phyloP scores from a whole-genome alignment of 2,888 invertebrate species.

The Cybosia mesomella region DNA sequence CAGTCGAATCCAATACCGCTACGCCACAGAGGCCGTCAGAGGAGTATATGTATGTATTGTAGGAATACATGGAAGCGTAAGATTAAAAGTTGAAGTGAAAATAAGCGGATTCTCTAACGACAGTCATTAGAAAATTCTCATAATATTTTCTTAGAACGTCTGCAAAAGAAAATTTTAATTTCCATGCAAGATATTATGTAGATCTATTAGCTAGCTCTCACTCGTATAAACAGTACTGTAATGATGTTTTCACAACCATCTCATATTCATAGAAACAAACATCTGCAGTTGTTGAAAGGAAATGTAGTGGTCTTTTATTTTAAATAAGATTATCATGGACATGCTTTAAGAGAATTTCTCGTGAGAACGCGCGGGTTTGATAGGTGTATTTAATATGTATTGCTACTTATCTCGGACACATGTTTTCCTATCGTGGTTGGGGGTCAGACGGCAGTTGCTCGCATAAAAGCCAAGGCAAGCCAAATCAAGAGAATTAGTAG shows the following conservation, averaged over 20 bases:
- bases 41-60: too few species aligned
- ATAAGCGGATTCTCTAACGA: not conserved
- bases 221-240: constrained; percentile 22
- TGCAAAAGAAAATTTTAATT: not conserved
- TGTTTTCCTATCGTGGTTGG: not conserved
- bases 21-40: too few species aligned
- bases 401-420: not conserved
- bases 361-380: not conserved
- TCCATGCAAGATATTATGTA: not conserved
- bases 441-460: too few species aligned
- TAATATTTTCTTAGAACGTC: not conserved
- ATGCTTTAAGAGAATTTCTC: not conserved
- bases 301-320: not conserved
- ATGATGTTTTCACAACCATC: constrained; percentile 16
- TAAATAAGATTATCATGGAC: not conserved
- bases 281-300: constrained; percentile 7
- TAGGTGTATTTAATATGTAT: not conserved
- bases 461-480: too few species aligned
- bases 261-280: constrained; percentile 12
- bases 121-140: not conserved
- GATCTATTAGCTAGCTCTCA: constrained; percentile 24
- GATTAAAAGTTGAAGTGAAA: not conserved
- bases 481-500: too few species aligned
- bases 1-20: too few species aligned
- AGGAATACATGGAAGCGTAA: not conserved